These are phyloP conservation scores for Pontoporia blainvillei DNA, from an alignment of 2,113 vertebrate genomes.

Conservation along the genomic window DNA sequence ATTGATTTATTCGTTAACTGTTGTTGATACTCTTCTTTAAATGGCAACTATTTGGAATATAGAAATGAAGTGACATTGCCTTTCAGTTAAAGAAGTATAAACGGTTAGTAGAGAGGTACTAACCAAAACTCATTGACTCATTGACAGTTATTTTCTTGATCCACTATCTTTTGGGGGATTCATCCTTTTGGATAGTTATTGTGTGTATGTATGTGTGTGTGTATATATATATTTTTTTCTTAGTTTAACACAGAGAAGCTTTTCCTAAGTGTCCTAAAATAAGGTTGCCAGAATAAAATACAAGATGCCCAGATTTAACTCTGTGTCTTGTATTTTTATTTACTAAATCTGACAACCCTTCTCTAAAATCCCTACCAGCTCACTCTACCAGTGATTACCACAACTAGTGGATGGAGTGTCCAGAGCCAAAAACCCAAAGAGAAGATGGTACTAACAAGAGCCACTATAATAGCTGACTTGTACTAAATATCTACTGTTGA, in stretches of 20 bases:
- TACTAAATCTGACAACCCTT: neutral
- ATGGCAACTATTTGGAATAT: neutral
- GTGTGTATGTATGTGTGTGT: neutral
- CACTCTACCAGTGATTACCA: neutral
- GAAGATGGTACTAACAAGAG: neutral
- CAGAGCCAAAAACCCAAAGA: neutral
- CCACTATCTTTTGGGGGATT: neutral
- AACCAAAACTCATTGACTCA: neutral
- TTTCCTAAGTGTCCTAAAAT: neutral
- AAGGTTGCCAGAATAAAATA: conserved; percentile 2
- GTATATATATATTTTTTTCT: neutral
- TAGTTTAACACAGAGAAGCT: neutral
- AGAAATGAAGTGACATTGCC: neutral
- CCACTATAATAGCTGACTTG: neutral
- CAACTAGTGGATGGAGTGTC: neutral
- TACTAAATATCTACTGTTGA: neutral
- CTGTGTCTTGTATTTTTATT: neutral
- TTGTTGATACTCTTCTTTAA: neutral
- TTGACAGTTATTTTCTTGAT: neutral
- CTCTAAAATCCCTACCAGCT: neutral
- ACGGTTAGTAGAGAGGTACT: neutral
- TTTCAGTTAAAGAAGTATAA: neutral
- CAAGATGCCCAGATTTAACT: neutral
- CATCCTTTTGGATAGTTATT: neutral
- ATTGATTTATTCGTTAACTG: neutral